phyloP scores from a whole-genome alignment of 2,797 vertebrate species.

The Microctenopoma stevenorrisi region DNA sequence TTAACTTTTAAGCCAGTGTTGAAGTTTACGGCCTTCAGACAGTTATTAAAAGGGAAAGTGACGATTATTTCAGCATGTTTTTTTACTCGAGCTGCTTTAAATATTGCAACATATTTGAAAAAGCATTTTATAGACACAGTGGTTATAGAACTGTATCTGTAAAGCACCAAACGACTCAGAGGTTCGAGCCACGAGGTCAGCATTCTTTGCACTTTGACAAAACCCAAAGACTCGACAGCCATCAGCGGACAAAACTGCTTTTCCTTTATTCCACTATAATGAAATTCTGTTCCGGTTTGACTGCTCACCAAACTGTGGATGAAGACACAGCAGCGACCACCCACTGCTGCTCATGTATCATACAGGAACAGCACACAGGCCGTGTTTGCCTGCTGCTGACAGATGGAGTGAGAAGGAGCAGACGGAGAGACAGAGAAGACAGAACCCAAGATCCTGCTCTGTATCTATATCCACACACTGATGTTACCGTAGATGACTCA shows the following conservation, averaged over 20 bases:
- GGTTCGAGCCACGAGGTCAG: conserved; percentile 5
- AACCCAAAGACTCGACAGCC: conserved; percentile 26
- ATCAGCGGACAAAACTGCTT: conserved; percentile 14
- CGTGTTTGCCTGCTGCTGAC: conserved; percentile 49
- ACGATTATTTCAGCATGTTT: conserved; percentile 1
- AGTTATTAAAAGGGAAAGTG: conserved; percentile 26
- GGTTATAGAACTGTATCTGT: background rate
- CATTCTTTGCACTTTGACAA: conserved; percentile 36
- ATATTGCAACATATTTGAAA: too few species aligned
- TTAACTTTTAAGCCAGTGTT: conserved; percentile 23
- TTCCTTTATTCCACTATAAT: conserved; percentile 53
- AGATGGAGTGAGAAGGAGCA: conserved; percentile 27
- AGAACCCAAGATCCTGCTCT: background rate
- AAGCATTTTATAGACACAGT: too few species aligned
- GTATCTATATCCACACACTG: background rate
- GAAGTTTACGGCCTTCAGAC: conserved; percentile 22
- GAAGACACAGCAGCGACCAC: conserved; percentile 47
- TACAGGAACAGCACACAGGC: conserved; percentile 29
- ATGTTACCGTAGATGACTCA: conserved; percentile 37
- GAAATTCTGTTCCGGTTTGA: conserved; percentile 53
- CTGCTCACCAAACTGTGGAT: conserved; percentile 39
- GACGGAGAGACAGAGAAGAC: conserved; percentile 8
- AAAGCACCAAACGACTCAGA: background rate
- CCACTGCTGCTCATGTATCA: conserved; percentile 47
- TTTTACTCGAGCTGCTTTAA: background rate